Evolutionary conservation across 2,888 invertebrate genomes (phyloP).

Genomic region (Cylindroiulus punctatus): DNA sequence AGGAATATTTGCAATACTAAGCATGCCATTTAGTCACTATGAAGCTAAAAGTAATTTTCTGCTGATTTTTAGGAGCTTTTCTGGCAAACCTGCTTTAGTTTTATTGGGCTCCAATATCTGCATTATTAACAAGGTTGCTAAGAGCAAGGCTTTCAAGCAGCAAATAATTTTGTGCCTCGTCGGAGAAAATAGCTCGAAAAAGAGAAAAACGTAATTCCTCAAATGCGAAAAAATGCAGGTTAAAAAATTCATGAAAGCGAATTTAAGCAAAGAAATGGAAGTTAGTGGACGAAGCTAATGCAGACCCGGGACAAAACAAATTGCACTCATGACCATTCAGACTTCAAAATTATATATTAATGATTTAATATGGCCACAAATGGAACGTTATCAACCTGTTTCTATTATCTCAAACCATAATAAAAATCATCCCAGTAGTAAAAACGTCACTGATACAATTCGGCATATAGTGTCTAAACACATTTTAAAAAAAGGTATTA

Average conservation of each 20-base stretch:
- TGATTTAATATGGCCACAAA: neutral
- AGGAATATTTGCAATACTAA: neutral
- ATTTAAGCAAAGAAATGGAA: neutral
- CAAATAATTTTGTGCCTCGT: neutral
- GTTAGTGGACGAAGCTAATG: neutral
- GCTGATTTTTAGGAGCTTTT: neutral
- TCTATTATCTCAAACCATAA: too few relatives aligned
- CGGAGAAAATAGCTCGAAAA: neutral
- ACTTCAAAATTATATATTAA: neutral
- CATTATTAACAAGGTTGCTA: conserved; percentile 30
- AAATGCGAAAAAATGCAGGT: neutral
- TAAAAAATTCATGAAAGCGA: neutral
- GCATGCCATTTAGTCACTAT: neutral
- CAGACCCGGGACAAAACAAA: neutral
- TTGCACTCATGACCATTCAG: neutral
- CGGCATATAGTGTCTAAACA: neutral
- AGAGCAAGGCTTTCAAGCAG: neutral
- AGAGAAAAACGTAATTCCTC: neutral
- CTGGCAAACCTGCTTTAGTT: neutral
- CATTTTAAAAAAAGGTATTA: too few relatives aligned
- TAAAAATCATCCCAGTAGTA: neutral
- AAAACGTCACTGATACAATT: neutral
- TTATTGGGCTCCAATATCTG: neutral
- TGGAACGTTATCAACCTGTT: neutral
- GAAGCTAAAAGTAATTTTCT: neutral